Conservation (phyloP, 1,140 invertebrate genomes). For the Archivesica marissinica region DNA sequence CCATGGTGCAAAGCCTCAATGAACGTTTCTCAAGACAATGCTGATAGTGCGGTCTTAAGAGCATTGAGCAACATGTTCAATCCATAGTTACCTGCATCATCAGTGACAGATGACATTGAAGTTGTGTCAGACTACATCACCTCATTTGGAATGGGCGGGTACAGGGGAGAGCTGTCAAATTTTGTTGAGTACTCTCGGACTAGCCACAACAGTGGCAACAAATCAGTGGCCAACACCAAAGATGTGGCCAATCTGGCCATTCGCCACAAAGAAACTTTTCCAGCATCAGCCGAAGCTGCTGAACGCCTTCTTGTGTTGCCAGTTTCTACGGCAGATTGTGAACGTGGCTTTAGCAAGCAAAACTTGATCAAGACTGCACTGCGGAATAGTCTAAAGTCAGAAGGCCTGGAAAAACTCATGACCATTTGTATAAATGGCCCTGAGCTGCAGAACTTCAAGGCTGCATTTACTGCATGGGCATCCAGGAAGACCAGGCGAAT, state of each 20-base stretch:
- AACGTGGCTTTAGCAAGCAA: slow-evolving; percentile 40
- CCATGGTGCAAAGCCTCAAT: slow-evolving; percentile 6
- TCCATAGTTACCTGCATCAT: neutral
- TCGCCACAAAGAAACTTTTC: slow-evolving; percentile 20
- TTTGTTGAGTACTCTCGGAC: neutral
- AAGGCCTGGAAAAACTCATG: neutral
- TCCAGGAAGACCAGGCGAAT: neutral
- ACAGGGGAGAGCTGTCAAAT: neutral
- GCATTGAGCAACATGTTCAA: slow-evolving; percentile 18
- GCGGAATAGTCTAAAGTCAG: neutral
- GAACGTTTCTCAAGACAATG: slow-evolving; percentile 42
- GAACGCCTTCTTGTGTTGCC: slow-evolving; percentile 5
- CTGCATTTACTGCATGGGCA: slow-evolving; percentile 36
- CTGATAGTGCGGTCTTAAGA: slow-evolving; percentile 20
- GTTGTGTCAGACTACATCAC: neutral
- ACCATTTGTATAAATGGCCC: slow-evolving; percentile 2
- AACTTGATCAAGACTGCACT: slow-evolving; percentile 45
- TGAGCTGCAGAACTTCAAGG: neutral
- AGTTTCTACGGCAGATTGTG: slow-evolving; percentile 41
- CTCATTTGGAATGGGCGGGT: neutral
- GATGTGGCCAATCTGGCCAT: slow-evolving; percentile 37
- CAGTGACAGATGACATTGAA: slow-evolving; percentile 7
- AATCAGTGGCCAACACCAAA: slow-evolving; percentile 11
- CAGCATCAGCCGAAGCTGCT: slow-evolving; percentile 27
- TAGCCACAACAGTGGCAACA: neutral